Percentiles rank a stretch among this genome's conserved stretches.
Evolutionary conservation across 1,140 invertebrate species (phyloP).

Genomic region (Globodera rostochiensis): DNA sequence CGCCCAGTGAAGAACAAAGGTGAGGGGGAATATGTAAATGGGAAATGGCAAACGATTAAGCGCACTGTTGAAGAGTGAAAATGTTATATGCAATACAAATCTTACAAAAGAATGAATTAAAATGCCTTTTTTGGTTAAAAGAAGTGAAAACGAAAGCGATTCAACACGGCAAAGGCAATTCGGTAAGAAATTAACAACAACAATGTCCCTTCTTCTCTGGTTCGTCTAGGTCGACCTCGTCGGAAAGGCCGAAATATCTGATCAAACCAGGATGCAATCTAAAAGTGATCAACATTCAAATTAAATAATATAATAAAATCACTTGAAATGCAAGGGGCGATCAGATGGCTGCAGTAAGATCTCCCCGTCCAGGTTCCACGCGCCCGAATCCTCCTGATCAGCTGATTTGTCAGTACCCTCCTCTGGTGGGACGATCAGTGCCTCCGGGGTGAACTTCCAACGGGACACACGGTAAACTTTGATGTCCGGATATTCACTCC

Average conservation of each 20-base stretch:
- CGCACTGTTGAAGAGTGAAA: not conserved
- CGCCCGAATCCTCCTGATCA: constrained; percentile 52
- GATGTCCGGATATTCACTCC: constrained; percentile 31
- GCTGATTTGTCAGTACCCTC: constrained; percentile 13
- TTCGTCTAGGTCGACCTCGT: constrained; percentile 54
- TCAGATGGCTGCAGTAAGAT: constrained; percentile 58
- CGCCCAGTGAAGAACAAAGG: not conserved
- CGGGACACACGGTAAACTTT: constrained; percentile 57
- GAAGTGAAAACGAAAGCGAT: not conserved
- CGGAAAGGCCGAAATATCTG: constrained; percentile 58
- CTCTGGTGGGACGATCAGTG: constrained; percentile 25
- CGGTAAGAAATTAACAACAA: constrained; percentile 20
- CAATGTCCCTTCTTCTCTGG: constrained; percentile 47
- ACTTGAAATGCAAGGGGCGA: constrained; percentile 49
- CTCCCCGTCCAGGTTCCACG: constrained; percentile 62
- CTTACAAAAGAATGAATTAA: not conserved
- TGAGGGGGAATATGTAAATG: not conserved
- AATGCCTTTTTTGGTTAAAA: not conserved
- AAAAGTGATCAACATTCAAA: constrained; percentile 21
- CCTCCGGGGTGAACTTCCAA: constrained; percentile 60
- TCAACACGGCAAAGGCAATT: not conserved
- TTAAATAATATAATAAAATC: not conserved
- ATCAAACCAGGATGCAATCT: constrained; percentile 60
- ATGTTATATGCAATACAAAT: not conserved
- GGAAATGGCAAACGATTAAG: not conserved